Conservation (phyloP, 1,140 invertebrate species). For the Phymastichus coffea region DNA sequence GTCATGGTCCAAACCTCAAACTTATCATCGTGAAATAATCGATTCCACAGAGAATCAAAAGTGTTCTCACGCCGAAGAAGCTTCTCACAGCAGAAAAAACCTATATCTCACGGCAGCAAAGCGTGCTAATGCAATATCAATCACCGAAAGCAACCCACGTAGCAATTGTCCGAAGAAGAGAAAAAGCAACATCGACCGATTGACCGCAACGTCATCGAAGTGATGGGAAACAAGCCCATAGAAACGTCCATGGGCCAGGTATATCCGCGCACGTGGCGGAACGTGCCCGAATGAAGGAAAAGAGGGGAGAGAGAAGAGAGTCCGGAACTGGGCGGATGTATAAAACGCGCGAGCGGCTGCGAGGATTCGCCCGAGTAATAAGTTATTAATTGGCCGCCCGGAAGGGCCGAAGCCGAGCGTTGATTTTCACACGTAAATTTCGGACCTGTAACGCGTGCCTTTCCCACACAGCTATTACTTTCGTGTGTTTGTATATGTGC, state of each 20-base stretch:
- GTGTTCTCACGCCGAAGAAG: no score
- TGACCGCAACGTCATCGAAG: background rate
- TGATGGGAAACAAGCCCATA: slow-evolving; percentile 19
- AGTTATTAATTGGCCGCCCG: slow-evolving; percentile 12
- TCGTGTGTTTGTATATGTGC: no score
- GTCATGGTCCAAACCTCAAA: no score
- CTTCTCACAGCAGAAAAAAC: no score
- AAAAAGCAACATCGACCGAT: background rate
- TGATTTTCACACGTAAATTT: slow-evolving; percentile 17
- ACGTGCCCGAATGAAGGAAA: slow-evolving; percentile 10
- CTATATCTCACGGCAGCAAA: background rate
- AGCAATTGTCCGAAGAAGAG: background rate
- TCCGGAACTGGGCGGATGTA: no score
- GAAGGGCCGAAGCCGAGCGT: background rate
- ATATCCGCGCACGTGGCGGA: slow-evolving; percentile 2
- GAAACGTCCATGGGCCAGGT: background rate
- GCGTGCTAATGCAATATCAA: background rate
- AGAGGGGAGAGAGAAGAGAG: no score
- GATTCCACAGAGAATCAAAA: no score
- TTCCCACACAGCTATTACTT: no score
- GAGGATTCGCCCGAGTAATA: slow-evolving; percentile 1
- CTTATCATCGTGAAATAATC: no score
- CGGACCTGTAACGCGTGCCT: no score
- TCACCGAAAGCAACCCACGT: slow-evolving; percentile 1
- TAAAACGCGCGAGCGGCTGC: no score